Conservation (phyloP, 1,140 invertebrate genomes). For the Epicauta chinensis region DNA sequence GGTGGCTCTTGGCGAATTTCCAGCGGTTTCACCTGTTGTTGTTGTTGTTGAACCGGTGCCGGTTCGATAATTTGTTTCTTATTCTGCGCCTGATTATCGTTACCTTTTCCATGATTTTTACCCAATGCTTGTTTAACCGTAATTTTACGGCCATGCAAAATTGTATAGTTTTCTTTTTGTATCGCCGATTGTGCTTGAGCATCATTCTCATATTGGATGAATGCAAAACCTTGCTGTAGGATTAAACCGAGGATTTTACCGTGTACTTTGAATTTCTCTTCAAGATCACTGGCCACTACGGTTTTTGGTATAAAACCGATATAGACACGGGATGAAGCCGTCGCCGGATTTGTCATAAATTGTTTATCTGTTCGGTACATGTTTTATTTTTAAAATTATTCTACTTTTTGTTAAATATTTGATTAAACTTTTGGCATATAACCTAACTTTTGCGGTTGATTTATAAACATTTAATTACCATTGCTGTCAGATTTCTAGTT, state of each 20-base stretch:
- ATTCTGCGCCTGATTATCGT: conserved; percentile 7
- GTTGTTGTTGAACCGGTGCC: background rate
- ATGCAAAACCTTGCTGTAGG: conserved; percentile 73
- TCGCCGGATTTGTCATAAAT: conserved; percentile 60
- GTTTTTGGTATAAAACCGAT: conserved; percentile 64
- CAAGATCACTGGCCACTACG: conserved; percentile 59
- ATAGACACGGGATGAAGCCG: conserved; percentile 65
- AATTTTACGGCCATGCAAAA: conserved; percentile 63
- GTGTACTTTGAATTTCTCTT: conserved; percentile 66
- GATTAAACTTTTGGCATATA: no score
- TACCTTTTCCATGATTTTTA: conserved; percentile 11
- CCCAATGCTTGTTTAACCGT: conserved; percentile 50
- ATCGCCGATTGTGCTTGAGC: conserved; percentile 66
- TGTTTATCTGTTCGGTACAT: conserved; percentile 42
- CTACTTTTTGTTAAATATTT: no score
- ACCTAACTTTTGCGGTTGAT: no score
- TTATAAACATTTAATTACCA: no score
- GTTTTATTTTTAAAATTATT: background rate
- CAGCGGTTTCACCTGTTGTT: conserved; percentile 8
- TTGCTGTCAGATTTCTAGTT: no score
- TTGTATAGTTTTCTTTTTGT: conserved; percentile 57
- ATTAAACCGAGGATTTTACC: conserved; percentile 65
- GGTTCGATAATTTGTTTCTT: background rate
- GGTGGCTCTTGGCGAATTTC: conserved; percentile 5
- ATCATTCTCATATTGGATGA: conserved; percentile 77